Evolutionary conservation across 2,797 vertebrate genomes (phyloP).

Genomic region (Gambelia wislizenii): DNA sequence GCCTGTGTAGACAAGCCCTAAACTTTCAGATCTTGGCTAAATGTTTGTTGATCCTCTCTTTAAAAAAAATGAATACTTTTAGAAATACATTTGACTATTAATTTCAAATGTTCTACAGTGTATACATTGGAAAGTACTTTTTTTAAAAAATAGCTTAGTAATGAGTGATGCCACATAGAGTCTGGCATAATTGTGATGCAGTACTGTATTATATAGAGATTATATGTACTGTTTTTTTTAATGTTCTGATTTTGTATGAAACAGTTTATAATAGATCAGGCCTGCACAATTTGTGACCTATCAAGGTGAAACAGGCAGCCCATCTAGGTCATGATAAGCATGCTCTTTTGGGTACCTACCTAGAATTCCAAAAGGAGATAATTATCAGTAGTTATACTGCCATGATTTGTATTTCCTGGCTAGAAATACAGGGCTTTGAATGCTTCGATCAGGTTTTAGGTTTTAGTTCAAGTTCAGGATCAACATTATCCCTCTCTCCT

Average conservation of each 20-base stretch:
- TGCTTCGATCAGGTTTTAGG: background rate
- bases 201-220: slow-evolving; percentile 44
- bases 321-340: background rate
- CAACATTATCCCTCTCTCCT: background rate
- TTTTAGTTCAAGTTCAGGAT: background rate
- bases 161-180: background rate
- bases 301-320: background rate
- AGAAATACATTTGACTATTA: slow-evolving; percentile 39
- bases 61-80: slow-evolving; percentile 15
- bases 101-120: background rate
- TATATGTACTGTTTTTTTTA: slow-evolving; percentile 37
- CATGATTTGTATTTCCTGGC: background rate
- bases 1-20: no score
- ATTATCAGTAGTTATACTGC: background rate
- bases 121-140: background rate
- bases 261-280: slow-evolving; percentile 11
- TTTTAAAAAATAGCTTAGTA: background rate
- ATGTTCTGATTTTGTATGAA: slow-evolving; percentile 57
- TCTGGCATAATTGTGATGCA: slow-evolving; percentile 25
- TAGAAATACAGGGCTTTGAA: background rate
- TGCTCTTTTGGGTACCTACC: background rate
- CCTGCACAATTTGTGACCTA: background rate
- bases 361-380: background rate
- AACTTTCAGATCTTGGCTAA: background rate
- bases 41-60: background rate